Conservation (phyloP, 2,888 invertebrate genomes). For the Ommatoiulus sabulosus region DNA sequence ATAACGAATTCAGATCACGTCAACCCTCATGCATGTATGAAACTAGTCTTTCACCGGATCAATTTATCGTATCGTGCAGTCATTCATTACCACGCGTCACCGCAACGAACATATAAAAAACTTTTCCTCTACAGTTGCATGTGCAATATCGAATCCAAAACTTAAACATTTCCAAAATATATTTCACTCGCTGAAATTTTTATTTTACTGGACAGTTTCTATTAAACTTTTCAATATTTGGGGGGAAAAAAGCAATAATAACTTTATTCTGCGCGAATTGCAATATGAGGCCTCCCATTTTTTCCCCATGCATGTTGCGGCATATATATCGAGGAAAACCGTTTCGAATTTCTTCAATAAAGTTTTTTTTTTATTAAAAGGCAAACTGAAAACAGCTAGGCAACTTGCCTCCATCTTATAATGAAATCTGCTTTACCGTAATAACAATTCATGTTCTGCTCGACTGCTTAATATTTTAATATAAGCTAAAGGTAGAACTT, state of each 20-base stretch:
- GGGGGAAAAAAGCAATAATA: not conserved
- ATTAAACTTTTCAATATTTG: not conserved
- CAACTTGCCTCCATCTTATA: not conserved
- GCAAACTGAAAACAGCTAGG: not conserved
- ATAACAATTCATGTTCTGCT: constrained; percentile 19
- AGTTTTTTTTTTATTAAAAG: not conserved
- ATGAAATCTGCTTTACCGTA: constrained; percentile 2
- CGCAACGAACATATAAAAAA: not conserved
- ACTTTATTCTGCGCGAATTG: not conserved
- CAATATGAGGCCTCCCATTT: too few relatives aligned
- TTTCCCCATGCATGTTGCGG: not conserved
- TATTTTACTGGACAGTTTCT: not conserved
- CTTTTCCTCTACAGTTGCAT: not conserved
- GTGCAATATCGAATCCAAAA: not conserved
- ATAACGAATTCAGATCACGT: constrained; percentile 1
- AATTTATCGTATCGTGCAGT: not conserved
- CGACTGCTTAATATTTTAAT: constrained; percentile 3
- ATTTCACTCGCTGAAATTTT: not conserved
- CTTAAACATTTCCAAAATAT: not conserved
- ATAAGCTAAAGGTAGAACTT: not conserved
- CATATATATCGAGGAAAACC: not conserved
- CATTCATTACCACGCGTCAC: not conserved
- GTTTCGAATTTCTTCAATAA: not conserved
- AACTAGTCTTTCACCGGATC: not conserved
- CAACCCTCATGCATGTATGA: not conserved